Evolutionary conservation across 1,140 invertebrate species (phyloP).

Genomic region (Cydia fagiglandana): DNA sequence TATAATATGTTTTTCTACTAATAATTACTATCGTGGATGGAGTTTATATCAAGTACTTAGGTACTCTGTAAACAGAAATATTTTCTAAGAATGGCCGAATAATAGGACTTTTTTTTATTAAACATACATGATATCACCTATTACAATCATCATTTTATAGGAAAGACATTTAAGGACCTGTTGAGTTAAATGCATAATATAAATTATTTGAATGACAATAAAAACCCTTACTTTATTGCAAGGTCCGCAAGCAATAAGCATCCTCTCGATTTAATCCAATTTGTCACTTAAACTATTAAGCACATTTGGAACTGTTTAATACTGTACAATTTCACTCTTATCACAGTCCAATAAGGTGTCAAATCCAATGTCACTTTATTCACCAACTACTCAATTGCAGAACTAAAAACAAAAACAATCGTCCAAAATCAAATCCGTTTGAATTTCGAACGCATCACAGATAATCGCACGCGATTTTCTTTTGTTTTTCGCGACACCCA

Average conservation of each 20-base stretch:
- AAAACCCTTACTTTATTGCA: constrained; percentile 20
- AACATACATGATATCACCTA: too few species aligned
- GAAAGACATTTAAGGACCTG: too few species aligned
- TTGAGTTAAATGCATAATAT: too few species aligned
- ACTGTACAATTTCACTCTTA: background rate
- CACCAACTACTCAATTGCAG: background rate
- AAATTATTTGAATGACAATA: background rate
- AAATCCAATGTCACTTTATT: background rate
- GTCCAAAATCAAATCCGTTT: background rate
- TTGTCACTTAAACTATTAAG: constrained; percentile 24
- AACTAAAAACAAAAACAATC: background rate
- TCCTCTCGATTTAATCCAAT: constrained; percentile 24
- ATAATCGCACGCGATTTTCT: background rate
- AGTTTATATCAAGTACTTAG: too few species aligned
- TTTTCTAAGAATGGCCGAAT: too few species aligned
- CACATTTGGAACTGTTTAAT: background rate
- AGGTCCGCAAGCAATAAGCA: constrained; percentile 26
- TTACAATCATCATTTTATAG: too few species aligned
- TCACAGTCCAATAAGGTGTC: background rate
- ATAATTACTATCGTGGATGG: too few species aligned
- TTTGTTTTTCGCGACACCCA: background rate
- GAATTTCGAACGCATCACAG: background rate
- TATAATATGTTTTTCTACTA: too few species aligned
- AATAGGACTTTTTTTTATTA: too few species aligned
- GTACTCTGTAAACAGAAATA: too few species aligned